Conservation (phyloP, 2,888 invertebrate species). For the Macropis europaea region DNA sequence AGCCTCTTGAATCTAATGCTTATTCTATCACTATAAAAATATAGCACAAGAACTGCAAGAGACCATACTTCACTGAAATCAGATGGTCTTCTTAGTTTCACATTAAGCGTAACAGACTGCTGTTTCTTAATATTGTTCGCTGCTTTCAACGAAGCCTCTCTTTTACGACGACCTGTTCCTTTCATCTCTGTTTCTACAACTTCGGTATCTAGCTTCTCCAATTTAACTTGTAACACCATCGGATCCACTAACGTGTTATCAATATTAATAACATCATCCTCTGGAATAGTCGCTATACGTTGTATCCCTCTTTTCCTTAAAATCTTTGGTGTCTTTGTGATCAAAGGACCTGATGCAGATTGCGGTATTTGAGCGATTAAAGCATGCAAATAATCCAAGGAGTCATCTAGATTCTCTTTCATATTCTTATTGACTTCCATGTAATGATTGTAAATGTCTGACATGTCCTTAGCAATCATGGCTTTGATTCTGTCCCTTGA, state of each 20-base stretch:
- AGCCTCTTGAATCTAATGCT: too few relatives aligned
- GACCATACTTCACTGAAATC: neutral
- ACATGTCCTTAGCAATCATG: slow-evolving; percentile 58
- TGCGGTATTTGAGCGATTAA: slow-evolving; percentile 64
- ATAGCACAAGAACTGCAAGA: slow-evolving; percentile 46
- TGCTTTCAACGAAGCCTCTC: slow-evolving; percentile 72
- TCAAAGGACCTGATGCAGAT: slow-evolving; percentile 59
- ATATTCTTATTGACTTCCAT: slow-evolving; percentile 47
- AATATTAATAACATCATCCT: slow-evolving; percentile 59
- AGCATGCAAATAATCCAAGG: slow-evolving; percentile 48
- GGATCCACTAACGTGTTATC: neutral
- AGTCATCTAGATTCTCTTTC: slow-evolving; percentile 38
- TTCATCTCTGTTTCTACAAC: neutral
- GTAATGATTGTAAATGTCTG: slow-evolving; percentile 37
- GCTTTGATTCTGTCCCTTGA: slow-evolving; percentile 57
- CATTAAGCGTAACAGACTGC: slow-evolving; percentile 47
- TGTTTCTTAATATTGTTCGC: slow-evolving; percentile 67
- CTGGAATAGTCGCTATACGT: slow-evolving; percentile 73
- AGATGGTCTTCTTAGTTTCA: slow-evolving; percentile 64
- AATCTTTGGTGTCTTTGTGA: slow-evolving; percentile 73
- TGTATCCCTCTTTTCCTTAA: slow-evolving; percentile 57
- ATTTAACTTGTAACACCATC: neutral
- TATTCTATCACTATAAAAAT: neutral
- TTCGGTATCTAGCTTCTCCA: neutral
- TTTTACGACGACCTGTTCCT: slow-evolving; percentile 46